A percentile compares a stretch with the other conserved stretches of the same genome.
phyloP scores from a whole-genome alignment of 1,140 invertebrate genomes.

The Drosophila simulans region DNA sequence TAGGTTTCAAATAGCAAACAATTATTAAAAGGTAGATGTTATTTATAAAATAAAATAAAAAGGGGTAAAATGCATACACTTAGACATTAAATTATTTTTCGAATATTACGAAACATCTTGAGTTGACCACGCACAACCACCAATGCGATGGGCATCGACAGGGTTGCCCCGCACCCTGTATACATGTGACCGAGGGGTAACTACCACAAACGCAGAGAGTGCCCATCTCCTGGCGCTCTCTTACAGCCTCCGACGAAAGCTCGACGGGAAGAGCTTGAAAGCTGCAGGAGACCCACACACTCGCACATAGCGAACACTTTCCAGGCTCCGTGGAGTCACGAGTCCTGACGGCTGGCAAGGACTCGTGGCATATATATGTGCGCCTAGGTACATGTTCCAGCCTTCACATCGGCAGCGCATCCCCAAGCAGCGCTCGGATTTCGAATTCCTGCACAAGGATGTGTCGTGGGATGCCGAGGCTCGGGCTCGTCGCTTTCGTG shows the following conservation, averaged over 20 bases:
- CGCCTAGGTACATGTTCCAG: conserved; percentile 28
- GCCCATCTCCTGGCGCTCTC: conserved; percentile 24
- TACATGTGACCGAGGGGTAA: background rate
- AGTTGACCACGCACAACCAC: conserved; percentile 31
- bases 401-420: conserved; percentile 25
- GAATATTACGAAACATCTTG: conserved; percentile 10
- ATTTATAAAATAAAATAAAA: too few relatives aligned
- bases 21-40: too few relatives aligned
- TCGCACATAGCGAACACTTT: conserved; percentile 8
- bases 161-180: conserved; percentile 31
- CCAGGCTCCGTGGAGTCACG: conserved; percentile 40
- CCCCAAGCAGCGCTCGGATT: conserved; percentile 11
- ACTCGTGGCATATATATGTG: conserved; percentile 24
- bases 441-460: conserved; percentile 52
- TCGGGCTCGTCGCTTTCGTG: conserved; percentile 1
- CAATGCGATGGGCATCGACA: conserved; percentile 16
- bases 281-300: conserved; percentile 26
- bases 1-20: too few relatives aligned
- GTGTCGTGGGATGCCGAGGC: conserved; percentile 29
- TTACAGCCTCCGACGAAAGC: conserved; percentile 44
- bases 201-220: conserved; percentile 8
- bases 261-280: conserved; percentile 38
- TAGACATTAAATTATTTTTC: too few relatives aligned
- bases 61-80: too few relatives aligned
- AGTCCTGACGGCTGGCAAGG: conserved; percentile 43